phyloP scores from a whole-genome alignment of 2,888 invertebrate genomes.

The Athripsodes cinereus region DNA sequence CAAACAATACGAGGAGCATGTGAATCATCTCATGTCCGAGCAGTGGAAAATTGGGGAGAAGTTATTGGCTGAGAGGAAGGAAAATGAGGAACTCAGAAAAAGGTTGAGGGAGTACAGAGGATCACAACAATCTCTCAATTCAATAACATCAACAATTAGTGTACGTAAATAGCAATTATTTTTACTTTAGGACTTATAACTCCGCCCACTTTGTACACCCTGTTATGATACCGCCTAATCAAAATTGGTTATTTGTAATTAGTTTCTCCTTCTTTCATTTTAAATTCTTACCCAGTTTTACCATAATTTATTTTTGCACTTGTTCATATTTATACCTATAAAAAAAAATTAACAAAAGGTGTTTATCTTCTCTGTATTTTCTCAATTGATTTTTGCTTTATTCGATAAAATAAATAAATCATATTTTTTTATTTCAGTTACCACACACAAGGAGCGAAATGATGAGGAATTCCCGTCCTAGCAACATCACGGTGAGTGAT shows the following conservation, averaged over 20 bases:
- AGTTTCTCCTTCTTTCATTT: too few relatives aligned
- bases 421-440: constrained; percentile 9
- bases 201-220: too few relatives aligned
- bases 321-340: too few relatives aligned
- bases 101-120: constrained; percentile 29
- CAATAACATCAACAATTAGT: constrained; percentile 20
- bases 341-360: too few relatives aligned
- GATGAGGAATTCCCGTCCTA: constrained; percentile 5
- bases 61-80: constrained; percentile 51
- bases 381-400: too few relatives aligned
- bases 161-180: constrained; percentile 14
- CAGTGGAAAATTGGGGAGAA: constrained; percentile 58
- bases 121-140: constrained; percentile 22
- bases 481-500: neutral
- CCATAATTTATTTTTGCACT: too few relatives aligned
- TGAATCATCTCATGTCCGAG: constrained; percentile 46
- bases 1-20: constrained; percentile 35
- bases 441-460: constrained; percentile 16
- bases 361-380: too few relatives aligned
- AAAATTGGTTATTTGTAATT: too few relatives aligned
- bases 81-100: constrained; percentile 47
- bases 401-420: too few relatives aligned
- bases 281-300: too few relatives aligned
- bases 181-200: too few relatives aligned
- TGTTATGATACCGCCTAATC: too few relatives aligned